Conservation (phyloP, 2,797 vertebrate species). For the Cryptoprocta ferox region DNA sequence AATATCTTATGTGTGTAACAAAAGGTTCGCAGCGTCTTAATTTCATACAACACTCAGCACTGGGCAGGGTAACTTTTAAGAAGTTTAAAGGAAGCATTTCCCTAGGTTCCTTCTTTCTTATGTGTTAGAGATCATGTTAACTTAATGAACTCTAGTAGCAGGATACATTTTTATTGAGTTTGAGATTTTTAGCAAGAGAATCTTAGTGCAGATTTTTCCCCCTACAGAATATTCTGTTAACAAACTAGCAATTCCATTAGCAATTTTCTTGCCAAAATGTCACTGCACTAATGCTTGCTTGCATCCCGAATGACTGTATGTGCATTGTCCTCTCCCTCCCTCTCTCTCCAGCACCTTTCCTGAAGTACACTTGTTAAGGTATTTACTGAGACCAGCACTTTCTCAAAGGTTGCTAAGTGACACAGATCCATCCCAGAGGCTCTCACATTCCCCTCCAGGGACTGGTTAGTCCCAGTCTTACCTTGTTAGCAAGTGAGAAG, state of each 20-base stretch:
- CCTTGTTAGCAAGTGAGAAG: conserved; percentile 76
- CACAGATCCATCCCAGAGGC: conserved; percentile 46
- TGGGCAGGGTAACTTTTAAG: not conserved
- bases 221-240: not conserved
- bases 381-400: conserved; percentile 63
- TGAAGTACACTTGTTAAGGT: not conserved
- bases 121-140: not conserved
- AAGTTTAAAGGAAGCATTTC: not conserved
- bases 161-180: not conserved
- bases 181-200: not conserved
- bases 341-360: not conserved
- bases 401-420: conserved; percentile 65
- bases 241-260: not conserved
- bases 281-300: not conserved
- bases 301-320: not conserved
- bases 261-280: not conserved
- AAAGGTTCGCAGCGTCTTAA: not conserved
- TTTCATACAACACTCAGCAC: not conserved
- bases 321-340: not conserved
- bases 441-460: conserved; percentile 32
- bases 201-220: not conserved
- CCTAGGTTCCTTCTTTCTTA: conserved; percentile 4
- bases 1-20: not conserved
- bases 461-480: conserved; percentile 80
- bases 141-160: conserved; percentile 48